Conservation (phyloP, 2,113 vertebrate species). For the Sphyrna mokarran region DNA sequence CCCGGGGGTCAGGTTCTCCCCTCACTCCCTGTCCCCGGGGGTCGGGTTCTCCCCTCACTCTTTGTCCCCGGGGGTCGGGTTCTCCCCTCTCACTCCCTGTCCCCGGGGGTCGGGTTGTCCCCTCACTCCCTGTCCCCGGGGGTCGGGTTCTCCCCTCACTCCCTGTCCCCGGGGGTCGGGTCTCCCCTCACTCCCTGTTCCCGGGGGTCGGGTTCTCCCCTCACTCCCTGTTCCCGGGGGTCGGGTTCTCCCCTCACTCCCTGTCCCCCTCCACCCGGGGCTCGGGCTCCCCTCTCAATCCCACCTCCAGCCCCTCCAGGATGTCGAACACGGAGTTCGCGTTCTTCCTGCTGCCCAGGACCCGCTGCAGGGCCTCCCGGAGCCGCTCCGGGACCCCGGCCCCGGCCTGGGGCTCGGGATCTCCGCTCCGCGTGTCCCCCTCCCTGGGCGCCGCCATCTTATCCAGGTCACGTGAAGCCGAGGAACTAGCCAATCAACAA, state of each 20-base stretch:
- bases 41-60: not conserved
- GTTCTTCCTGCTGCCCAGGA: constrained; percentile 59
- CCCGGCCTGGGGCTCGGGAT: constrained; percentile 30
- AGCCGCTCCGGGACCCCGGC: constrained; percentile 39
- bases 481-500: not conserved
- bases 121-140: not conserved
- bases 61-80: no score
- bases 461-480: not conserved
- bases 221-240: no score
- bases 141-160: rapidly evolving
- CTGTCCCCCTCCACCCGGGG: not conserved
- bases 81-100: rapidly evolving
- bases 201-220: not conserved
- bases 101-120: not conserved
- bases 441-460: constrained; percentile 59
- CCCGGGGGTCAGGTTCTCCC: not conserved
- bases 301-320: constrained; percentile 61
- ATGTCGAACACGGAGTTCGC: constrained; percentile 81
- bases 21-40: not conserved
- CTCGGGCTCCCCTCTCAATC: rapidly evolving
- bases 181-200: rapidly evolving
- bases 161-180: no score
- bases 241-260: not conserved
- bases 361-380: constrained; percentile 44
- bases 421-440: constrained; percentile 51